Conservation (phyloP, 2,113 vertebrate species). For the Fulica atra region DNA sequence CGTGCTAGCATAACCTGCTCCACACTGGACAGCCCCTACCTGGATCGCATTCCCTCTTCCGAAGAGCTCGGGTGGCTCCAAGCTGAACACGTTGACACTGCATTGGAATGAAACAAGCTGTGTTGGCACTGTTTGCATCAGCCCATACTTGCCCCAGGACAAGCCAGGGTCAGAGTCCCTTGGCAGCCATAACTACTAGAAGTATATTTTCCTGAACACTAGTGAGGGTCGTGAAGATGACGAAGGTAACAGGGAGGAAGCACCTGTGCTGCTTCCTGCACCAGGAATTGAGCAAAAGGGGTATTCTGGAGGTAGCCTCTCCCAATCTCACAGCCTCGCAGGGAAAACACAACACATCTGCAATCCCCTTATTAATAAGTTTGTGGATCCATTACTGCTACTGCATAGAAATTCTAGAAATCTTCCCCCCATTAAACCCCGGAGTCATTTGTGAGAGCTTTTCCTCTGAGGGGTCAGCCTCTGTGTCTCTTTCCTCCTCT, state of each 20-base stretch:
- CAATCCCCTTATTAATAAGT: neutral
- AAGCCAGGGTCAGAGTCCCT: neutral
- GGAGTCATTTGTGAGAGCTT: neutral
- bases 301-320: neutral
- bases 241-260: neutral
- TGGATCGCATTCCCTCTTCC: neutral
- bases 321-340: neutral
- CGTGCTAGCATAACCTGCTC: too few species aligned
- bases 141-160: neutral
- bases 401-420: neutral
- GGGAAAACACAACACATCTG: neutral
- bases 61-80: neutral
- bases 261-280: neutral
- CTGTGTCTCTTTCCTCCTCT: neutral
- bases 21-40: too few species aligned
- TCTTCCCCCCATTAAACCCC: neutral
- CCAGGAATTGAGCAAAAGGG: neutral
- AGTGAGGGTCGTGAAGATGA: neutral
- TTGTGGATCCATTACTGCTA: neutral
- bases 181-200: neutral
- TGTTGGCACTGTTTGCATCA: too few species aligned
- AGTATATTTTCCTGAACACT: neutral
- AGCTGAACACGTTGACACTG: neutral
- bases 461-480: neutral
- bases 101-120: accelerated